Evolutionary conservation across 1,140 invertebrate species (phyloP).

Genomic region (Drosophila paulistorum): DNA sequence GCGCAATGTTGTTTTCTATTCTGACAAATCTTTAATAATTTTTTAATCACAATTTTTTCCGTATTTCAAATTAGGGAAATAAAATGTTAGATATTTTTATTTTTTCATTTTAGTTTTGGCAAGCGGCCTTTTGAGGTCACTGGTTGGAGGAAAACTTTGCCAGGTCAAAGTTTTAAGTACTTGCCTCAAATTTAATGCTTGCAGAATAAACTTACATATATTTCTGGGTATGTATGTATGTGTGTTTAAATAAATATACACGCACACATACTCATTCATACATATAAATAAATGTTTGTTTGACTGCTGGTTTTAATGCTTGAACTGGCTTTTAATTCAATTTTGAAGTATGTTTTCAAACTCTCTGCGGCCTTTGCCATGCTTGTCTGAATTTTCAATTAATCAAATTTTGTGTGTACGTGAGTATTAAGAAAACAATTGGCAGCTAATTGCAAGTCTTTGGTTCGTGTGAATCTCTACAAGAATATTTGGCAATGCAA

Average conservation of each 20-base stretch:
- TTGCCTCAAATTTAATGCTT: conserved; percentile 47
- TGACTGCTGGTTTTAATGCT: conserved; percentile 43
- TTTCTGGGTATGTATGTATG: background rate
- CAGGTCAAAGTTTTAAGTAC: conserved; percentile 56
- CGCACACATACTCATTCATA: background rate
- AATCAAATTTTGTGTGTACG: conserved; percentile 50
- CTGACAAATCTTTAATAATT: background rate
- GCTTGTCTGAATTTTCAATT: conserved; percentile 40
- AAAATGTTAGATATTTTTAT: background rate
- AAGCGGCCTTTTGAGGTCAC: conserved; percentile 46
- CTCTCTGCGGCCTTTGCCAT: conserved; percentile 5
- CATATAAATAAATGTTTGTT: conserved; percentile 1
- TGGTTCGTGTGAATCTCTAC: no score
- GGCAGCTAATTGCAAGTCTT: background rate
- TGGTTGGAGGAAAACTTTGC: conserved; percentile 41
- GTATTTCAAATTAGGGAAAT: conserved; percentile 1
- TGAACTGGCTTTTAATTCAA: conserved; percentile 51
- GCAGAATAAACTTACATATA: background rate
- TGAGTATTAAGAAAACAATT: conserved; percentile 19
- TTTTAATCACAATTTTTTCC: background rate
- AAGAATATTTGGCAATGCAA: no score
- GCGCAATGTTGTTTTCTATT: background rate
- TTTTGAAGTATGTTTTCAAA: conserved; percentile 44
- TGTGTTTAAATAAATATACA: conserved; percentile 3
- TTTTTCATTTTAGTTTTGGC: conserved; percentile 20